Conservation (phyloP, 2,113 vertebrate genomes). For the Cyprinodon tularosa region DNA sequence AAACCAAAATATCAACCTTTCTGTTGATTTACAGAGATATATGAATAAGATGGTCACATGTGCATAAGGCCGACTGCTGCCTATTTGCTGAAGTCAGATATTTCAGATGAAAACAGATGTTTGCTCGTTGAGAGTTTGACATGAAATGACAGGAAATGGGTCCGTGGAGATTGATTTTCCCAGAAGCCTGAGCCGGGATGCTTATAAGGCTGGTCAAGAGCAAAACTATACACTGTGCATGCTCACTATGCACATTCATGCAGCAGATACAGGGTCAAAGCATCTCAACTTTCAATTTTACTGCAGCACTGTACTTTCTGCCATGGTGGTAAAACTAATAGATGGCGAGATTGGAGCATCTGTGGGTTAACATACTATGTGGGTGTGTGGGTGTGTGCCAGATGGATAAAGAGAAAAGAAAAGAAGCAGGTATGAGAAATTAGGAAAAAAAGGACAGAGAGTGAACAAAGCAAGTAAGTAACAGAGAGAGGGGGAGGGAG, state of each 20-base stretch:
- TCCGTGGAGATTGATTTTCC: background rate
- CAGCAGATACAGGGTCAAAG: conserved; percentile 14
- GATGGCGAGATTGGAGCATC: background rate
- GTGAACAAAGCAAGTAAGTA: background rate
- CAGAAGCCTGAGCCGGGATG: background rate
- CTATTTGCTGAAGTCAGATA: background rate
- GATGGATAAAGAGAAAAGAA: background rate
- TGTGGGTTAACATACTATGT: conserved; percentile 16
- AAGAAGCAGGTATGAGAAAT: background rate
- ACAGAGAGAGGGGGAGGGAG: background rate
- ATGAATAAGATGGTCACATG: background rate
- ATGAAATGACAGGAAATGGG: conserved; percentile 9
- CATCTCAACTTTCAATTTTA: conserved; percentile 39
- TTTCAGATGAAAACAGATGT: conserved; percentile 2
- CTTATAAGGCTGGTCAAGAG: background rate
- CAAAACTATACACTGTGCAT: background rate
- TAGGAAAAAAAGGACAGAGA: background rate
- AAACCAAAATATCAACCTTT: background rate
- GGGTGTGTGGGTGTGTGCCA: background rate
- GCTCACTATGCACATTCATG: background rate
- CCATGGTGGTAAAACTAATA: conserved; percentile 23
- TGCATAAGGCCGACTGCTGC: background rate
- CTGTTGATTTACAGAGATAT: background rate
- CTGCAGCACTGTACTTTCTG: background rate
- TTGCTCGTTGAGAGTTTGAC: background rate